A percentile compares a stretch with the other conserved stretches of the same genome.
Conservation (phyloP, 2,113 vertebrate species). For the Xyrauchen texanus region DNA sequence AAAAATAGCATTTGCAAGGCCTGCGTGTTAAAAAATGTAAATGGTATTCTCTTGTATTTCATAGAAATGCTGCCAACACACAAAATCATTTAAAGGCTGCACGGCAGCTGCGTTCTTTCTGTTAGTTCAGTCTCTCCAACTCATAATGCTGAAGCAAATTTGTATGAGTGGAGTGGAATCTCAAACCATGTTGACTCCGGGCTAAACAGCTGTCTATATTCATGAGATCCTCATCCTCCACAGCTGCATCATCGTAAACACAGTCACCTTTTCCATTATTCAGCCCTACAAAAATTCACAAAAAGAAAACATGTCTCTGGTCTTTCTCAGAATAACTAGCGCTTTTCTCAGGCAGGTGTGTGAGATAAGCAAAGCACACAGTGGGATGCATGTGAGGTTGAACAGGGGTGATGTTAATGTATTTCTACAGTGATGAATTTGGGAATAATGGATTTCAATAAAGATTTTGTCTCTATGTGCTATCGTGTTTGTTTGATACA, state of each 20-base stretch:
- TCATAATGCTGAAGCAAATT: slow-evolving; percentile 25
- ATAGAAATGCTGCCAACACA: slow-evolving; percentile 1
- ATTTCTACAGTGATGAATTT: background rate
- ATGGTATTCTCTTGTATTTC: background rate
- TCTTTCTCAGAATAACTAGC: slow-evolving; percentile 14
- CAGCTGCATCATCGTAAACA: slow-evolving; percentile 30
- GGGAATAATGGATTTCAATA: no score
- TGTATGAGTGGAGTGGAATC: slow-evolving; percentile 39
- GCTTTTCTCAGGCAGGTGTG: background rate
- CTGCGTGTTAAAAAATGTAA: background rate
- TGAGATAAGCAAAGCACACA: slow-evolving; percentile 8
- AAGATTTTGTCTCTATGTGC: background rate
- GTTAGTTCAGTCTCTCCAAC: slow-evolving; percentile 25
- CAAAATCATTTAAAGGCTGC: slow-evolving; percentile 14
- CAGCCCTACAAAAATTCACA: slow-evolving; percentile 30
- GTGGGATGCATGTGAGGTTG: background rate
- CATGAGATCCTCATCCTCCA: slow-evolving; percentile 47
- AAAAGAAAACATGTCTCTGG: background rate
- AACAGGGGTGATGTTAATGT: background rate
- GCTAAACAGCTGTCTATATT: slow-evolving; percentile 62
- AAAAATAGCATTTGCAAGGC: no score
- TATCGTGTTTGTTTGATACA: background rate
- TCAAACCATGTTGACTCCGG: slow-evolving; percentile 38
- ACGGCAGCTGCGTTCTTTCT: background rate
- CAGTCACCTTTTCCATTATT: slow-evolving; percentile 47